A percentile compares a stretch with the other conserved stretches of the same genome.
Conservation (phyloP, 2,888 invertebrate genomes). For the Drosophila percnosoma region DNA sequence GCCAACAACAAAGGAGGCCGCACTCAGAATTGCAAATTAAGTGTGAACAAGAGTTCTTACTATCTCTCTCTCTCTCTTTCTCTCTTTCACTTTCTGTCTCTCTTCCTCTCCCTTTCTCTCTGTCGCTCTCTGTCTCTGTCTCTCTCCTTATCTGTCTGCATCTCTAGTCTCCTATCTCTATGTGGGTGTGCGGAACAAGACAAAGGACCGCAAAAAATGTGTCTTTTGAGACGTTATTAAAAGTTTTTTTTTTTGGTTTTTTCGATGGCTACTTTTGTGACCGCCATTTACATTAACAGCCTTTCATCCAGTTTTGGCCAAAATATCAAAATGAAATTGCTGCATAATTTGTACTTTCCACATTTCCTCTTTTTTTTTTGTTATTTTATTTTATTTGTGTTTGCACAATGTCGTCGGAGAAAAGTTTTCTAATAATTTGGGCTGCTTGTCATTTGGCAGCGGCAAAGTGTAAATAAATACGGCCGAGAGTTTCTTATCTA, state of each 20-base stretch:
- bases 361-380: constrained; percentile 36
- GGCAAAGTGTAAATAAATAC: constrained; percentile 77
- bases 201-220: constrained; percentile 55
- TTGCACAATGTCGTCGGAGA: constrained; percentile 51
- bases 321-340: constrained; percentile 81
- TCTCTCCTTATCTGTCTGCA: neutral
- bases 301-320: constrained; percentile 72
- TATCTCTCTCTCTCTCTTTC: neutral
- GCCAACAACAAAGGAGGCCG: constrained; percentile 53
- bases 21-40: constrained; percentile 78
- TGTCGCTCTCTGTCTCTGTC: neutral
- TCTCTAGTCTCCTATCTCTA: neutral
- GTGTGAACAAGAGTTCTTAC: constrained; percentile 73
- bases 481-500: constrained; percentile 71
- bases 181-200: constrained; percentile 27
- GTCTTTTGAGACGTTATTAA: constrained; percentile 79
- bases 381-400: constrained; percentile 46
- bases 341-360: constrained; percentile 79
- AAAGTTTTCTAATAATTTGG: constrained; percentile 78
- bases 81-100: neutral
- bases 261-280: constrained; percentile 52
- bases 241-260: constrained; percentile 58
- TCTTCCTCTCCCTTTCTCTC: neutral
- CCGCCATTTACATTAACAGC: constrained; percentile 79
- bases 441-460: constrained; percentile 64